phyloP scores from a whole-genome alignment of 1,140 invertebrate genomes.

The Drosophila mauritiana region DNA sequence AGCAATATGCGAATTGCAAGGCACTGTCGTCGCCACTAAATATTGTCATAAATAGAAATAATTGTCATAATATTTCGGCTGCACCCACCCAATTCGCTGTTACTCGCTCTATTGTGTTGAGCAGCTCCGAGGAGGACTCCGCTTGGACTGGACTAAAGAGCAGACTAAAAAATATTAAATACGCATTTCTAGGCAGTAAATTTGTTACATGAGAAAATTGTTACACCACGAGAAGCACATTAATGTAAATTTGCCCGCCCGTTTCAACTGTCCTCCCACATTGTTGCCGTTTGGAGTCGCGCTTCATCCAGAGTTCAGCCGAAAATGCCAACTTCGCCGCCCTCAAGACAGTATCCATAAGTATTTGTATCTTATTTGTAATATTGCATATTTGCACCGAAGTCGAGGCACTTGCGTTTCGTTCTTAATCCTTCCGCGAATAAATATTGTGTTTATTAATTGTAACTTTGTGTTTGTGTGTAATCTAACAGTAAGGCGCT shows the following conservation, averaged over 20 bases:
- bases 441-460: slow-evolving; percentile 73
- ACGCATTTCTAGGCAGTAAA: slow-evolving; percentile 79
- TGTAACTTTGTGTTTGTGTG: slow-evolving; percentile 57
- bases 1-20: slow-evolving; percentile 26
- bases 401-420: slow-evolving; percentile 36
- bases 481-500: slow-evolving; percentile 75
- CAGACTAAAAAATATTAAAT: slow-evolving; percentile 50
- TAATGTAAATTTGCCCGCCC: slow-evolving; percentile 59
- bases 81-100: slow-evolving; percentile 8
- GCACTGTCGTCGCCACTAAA: neutral
- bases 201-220: slow-evolving; percentile 73
- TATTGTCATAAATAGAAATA: neutral
- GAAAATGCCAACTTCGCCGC: slow-evolving; percentile 58
- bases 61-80: slow-evolving; percentile 4
- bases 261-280: slow-evolving; percentile 27
- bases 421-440: slow-evolving; percentile 57
- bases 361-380: slow-evolving; percentile 74
- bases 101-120: slow-evolving; percentile 2
- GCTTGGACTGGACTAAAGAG: slow-evolving; percentile 6
- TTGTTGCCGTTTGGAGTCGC: slow-evolving; percentile 61
- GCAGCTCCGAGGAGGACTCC: neutral
- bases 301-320: slow-evolving; percentile 37
- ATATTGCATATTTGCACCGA: slow-evolving; percentile 55
- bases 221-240: slow-evolving; percentile 59
- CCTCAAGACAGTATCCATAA: slow-evolving; percentile 73